Evolutionary conservation across 1,140 invertebrate genomes (phyloP), one percentile per base, ranked within the genome.

Genomic region (Orius insidiosus): DNA sequence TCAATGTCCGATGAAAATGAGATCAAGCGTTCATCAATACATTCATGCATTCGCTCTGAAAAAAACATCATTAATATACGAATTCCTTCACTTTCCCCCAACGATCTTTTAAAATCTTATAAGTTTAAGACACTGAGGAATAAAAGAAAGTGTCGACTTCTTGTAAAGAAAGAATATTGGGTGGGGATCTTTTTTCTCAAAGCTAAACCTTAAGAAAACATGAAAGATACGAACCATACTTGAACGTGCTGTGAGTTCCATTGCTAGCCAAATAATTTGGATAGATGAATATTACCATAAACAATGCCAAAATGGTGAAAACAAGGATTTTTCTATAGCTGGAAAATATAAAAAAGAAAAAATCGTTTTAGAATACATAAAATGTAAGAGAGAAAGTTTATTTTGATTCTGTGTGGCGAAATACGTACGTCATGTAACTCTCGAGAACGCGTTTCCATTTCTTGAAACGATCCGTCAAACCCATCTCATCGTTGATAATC

Each of bases 11-110:
- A 59, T 52, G 71, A 63, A 56, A 74, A 77, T 43, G 68, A 67
- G 32, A 64, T 65, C 47, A 82, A 53, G 36, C 71, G 71, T 52
- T 76, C 75, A 34, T 68, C 66, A 52, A 81, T 68, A 56, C 79
- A 82, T 45, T 67, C 58, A 49, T 70, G 70, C 45, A 74, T 68
- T 14, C 69, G 69, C 53, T 69, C 73, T 74, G 36, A 6, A 18
- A 33, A n/a, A 40, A 40, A 18, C n/a, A n/a, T n/a, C n/a, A n/a
- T n/a, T 9, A 48, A 50, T 24, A 7, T 24, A 24, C 24, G 7
- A 24, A 24, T 7, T 24, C 7, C 7, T 24, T 24, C 24, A 24
- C 24, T 24, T n/a, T n/a, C n/a, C n/a, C n/a, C 24, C 24, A 24
- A 24, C n/a, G 7, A 24, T 24, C 3, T 24, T 24, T 7, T 24